Evolutionary conservation across 2,113 vertebrate species (phyloP), one percentile per base, ranked within the genome.

Genomic region (Hymenochirus boettgeri): DNA sequence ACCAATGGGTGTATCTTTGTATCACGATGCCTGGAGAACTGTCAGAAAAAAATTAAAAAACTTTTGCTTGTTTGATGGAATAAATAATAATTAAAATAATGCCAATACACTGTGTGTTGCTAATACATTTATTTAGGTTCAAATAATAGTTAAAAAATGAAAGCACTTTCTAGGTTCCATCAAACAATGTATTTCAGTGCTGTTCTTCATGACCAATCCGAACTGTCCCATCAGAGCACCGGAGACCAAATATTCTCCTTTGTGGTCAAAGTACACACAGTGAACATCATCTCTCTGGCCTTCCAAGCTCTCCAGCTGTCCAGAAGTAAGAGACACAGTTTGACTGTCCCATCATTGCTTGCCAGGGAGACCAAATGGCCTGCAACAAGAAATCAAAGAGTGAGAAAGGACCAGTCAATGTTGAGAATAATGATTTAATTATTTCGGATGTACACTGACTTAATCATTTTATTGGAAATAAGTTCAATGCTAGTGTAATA

Each of bases 361-460:
- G 85, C 89, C 1, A 90, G 73, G 12, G 89, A 89, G 69, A 93
- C 76, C 10, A 46, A 52, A 46, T 27, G 76, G 76, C 92, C 90
- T 87, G 77, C 6, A 69, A n/a, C 56, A 6, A 74, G 71, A 64
- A 22, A 69, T 0, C 0, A 5, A 7, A 67, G 23, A 45, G 37
- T 69, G 5, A 62, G 29, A 52, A 24, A 45, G 47, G 27, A 31
- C 17, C 17, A 33, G 56, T 7, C 39, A 23, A 42, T 69, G 57
- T 47, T 31, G 57, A 45, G 57, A 58, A 69, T 60, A 69, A 59
- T 69, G 57, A 69, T 67, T 60, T 13, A 24, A 5, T 2, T 21
- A 0, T 55, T 66, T 65, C 52, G 54, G 54, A 22, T 26, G 47
- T 55, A 70, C 23, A n/a, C 53, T 55, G 33, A 74, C 37, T 47